phyloP scores from a whole-genome alignment of 2,888 invertebrate species.

The Pristionchus maxplancki region DNA sequence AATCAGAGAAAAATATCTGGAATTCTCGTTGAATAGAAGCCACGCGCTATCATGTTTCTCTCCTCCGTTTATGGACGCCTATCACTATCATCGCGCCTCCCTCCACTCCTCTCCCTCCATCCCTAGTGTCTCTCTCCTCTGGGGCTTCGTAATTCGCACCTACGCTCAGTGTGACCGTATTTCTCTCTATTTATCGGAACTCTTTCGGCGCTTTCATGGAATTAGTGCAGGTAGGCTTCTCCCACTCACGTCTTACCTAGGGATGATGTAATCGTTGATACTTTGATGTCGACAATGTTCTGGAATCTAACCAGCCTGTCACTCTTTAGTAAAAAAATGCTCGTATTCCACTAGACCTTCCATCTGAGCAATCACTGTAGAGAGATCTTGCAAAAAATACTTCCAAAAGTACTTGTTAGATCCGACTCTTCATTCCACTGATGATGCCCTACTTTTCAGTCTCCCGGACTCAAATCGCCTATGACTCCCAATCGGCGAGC shows the following conservation, averaged over 20 bases:
- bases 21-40: not conserved
- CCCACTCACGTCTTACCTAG: too few relatives aligned
- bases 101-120: not conserved
- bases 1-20: not conserved
- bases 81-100: not conserved
- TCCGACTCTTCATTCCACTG: too few relatives aligned
- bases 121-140: not conserved
- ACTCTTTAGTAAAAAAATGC: too few relatives aligned
- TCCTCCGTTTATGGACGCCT: not conserved
- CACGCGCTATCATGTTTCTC: conserved; percentile 1
- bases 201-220: too few relatives aligned
- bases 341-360: too few relatives aligned
- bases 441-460: not conserved
- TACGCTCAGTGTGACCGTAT: not conserved
- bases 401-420: too few relatives aligned
- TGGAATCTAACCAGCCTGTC: too few relatives aligned
- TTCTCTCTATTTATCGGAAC: not conserved
- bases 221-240: too few relatives aligned
- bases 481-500: not conserved
- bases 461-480: conserved; percentile 14
- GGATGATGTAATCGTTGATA: too few relatives aligned
- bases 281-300: too few relatives aligned
- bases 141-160: not conserved
- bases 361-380: too few relatives aligned
- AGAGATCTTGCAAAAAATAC: too few relatives aligned